Evolutionary conservation across 2,797 vertebrate species (phyloP), one percentile per base, ranked within the genome.

Genomic region (Anabas testudineus): DNA sequence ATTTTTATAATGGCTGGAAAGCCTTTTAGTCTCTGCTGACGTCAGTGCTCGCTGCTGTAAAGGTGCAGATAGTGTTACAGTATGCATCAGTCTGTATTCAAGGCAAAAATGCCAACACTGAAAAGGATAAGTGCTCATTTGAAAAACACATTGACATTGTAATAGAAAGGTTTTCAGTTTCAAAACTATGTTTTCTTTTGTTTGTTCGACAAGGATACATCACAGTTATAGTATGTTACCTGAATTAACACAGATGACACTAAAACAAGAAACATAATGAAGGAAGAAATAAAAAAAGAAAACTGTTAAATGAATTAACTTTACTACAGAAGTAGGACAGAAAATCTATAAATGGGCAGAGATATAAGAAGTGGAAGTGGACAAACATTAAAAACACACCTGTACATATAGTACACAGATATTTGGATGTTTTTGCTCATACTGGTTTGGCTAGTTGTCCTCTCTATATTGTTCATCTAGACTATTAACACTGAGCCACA

Each of bases 301-400:
- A 36, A 1, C 5, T 32, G 30, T 32, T 32, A 36, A 36, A 36
- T 36, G 34, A 36, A 36, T 37, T 10, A 37, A 21, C 32, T 36
- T 5, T 19, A 6, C 24, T 49, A 26, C 39, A 10, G 3, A 34
- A 3, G 10, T 14, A 4, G 21, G 41, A 45, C 2, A 16, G 18
- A 39, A 55, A 16, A 0, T 21, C 1, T 9, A 19, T 53, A 7
- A 3, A 18, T 41, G 30, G 18, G 12, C 19, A 37, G 7, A 13
- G 36, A 37, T 13, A 4, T 37, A 0, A 1, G 2, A 15, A 30
- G 32, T 51, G 7, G 13, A 48, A 28, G 26, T 1, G 0, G 0
- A 28, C 9, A 41, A 30, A 12, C 22, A n/a, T 10, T n/a, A 37
- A 24, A 30, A 13, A 54, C 7, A 1, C 16, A 53, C 22, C 19